A percentile compares a stretch with the other conserved stretches of the same genome.
Conservation (phyloP, 1,140 invertebrate species). For the Calycopis cecrops region DNA sequence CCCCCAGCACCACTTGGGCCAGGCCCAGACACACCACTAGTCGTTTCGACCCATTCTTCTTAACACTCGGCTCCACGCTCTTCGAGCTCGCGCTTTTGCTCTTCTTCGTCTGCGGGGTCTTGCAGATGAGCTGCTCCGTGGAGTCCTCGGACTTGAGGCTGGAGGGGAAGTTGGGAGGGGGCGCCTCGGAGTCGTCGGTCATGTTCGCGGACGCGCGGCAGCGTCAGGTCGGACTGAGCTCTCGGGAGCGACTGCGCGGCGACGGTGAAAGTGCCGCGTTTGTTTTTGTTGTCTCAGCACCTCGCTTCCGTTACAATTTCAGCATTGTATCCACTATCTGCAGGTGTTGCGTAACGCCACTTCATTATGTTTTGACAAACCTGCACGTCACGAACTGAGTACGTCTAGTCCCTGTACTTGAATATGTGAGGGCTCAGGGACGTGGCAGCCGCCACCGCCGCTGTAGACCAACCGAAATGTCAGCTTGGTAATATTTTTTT, state of each 20-base stretch:
- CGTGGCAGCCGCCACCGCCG: no score
- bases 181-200: conserved; percentile 45
- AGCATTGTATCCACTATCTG: no score
- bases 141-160: conserved; percentile 71
- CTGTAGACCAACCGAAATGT: no score
- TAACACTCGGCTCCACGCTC: conserved; percentile 58
- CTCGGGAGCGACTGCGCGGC: not conserved
- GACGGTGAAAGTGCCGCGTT: conserved; percentile 28
- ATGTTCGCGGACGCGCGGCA: conserved; percentile 32
- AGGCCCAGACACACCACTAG: conserved; percentile 73
- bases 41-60: conserved; percentile 34
- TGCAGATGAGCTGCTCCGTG: conserved; percentile 75
- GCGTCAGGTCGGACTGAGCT: conserved; percentile 19
- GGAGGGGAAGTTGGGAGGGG: conserved; percentile 49
- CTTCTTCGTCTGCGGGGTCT: conserved; percentile 64
- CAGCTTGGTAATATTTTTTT: no score
- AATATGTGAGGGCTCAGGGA: no score
- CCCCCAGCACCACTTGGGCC: conserved; percentile 75
- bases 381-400: no score
- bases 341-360: not conserved
- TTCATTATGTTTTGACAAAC: not conserved
- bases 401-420: no score
- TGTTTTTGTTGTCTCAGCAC: conserved; percentile 23
- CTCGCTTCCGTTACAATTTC: no score
- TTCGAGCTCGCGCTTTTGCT: conserved; percentile 54